Evolutionary conservation across 2,888 invertebrate genomes (phyloP).

Genomic region (Argyresthia albistria): DNA sequence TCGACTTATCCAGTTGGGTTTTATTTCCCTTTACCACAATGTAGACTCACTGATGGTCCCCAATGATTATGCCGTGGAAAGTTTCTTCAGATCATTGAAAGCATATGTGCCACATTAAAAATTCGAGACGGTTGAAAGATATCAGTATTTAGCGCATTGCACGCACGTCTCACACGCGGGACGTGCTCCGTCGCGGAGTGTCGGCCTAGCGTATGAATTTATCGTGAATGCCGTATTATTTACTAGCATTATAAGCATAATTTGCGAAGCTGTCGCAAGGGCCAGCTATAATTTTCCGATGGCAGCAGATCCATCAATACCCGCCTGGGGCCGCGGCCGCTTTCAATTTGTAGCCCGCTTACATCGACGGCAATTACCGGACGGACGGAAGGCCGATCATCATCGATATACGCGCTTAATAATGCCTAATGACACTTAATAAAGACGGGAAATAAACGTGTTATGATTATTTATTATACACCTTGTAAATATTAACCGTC

Average conservation of each 20-base stretch:
- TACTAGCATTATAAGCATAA: constrained; percentile 71
- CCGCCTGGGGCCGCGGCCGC: constrained; percentile 60
- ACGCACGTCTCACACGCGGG: constrained; percentile 17
- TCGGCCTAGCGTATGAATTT: constrained; percentile 47
- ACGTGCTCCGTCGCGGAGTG: constrained; percentile 22
- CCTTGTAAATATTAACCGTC: constrained; percentile 34
- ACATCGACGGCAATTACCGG: constrained; percentile 63
- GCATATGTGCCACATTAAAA: background rate
- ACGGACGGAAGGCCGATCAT: constrained; percentile 66
- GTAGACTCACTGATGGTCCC: too few relatives aligned
- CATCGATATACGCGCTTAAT: constrained; percentile 66
- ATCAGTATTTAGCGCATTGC: constrained; percentile 4
- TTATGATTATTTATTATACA: constrained; percentile 56
- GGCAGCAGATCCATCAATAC: constrained; percentile 70
- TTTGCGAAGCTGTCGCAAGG: constrained; percentile 71
- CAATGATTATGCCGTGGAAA: too few relatives aligned
- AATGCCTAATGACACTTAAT: constrained; percentile 71
- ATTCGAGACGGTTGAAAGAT: constrained; percentile 5
- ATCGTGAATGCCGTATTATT: constrained; percentile 60
- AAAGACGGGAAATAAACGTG: constrained; percentile 66
- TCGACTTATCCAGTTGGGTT: background rate
- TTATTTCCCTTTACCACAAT: too few relatives aligned
- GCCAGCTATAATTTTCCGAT: constrained; percentile 65
- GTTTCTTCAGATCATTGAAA: background rate
- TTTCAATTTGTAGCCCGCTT: constrained; percentile 71